Evolutionary conservation across 2,113 vertebrate species (phyloP).

Genomic region (Rattus rattus): DNA sequence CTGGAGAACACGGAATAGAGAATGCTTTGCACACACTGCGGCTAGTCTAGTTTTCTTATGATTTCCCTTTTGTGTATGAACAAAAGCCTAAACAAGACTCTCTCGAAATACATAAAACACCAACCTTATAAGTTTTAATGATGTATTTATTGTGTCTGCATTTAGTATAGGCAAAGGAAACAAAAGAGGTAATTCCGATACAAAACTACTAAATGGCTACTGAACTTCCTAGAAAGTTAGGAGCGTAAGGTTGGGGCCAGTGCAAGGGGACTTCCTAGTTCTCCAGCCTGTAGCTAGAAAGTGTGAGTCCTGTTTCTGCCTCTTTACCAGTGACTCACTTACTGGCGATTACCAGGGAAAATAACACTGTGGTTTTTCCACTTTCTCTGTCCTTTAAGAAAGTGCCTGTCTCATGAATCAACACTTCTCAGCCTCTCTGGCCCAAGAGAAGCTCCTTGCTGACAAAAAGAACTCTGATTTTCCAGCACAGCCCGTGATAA

Average conservation of each 20-base stretch:
- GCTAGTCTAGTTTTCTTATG: neutral
- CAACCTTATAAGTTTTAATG: conserved; percentile 17
- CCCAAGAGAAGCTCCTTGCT: neutral
- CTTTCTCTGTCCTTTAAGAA: conserved; percentile 48
- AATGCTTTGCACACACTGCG: neutral
- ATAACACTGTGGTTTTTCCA: neutral
- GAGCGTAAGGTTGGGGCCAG: neutral
- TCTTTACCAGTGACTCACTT: neutral
- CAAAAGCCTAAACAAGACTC: neutral
- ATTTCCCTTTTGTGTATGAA: neutral
- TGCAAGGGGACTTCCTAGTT: neutral
- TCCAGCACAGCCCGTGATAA: neutral
- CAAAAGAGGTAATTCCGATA: neutral
- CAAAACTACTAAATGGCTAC: neutral
- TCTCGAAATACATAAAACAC: neutral
- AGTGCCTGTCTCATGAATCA: neutral
- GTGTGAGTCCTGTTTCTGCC: neutral
- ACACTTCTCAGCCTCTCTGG: conserved; percentile 28
- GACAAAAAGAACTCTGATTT: neutral
- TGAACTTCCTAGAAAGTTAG: neutral
- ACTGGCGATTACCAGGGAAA: neutral
- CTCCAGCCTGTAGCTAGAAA: neutral
- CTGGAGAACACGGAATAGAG: neutral
- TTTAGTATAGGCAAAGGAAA: neutral
- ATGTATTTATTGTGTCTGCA: neutral